Evolutionary conservation across 2,113 vertebrate species (phyloP).

Genomic region (Motacilla tschutschensis): DNA sequence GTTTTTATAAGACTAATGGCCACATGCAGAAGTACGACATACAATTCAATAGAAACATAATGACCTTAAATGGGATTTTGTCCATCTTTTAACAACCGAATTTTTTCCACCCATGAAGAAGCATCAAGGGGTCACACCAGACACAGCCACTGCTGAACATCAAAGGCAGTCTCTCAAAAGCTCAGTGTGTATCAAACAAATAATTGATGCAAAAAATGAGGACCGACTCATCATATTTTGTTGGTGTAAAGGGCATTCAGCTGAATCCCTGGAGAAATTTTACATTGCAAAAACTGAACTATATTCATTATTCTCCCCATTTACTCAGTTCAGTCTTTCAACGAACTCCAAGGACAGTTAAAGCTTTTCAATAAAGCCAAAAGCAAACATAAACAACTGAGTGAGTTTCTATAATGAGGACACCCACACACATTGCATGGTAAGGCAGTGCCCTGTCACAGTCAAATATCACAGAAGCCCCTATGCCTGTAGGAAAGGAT

Average conservation of each 20-base stretch:
- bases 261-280: neutral
- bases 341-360: neutral
- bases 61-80: constrained; percentile 3
- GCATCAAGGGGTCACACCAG: neutral
- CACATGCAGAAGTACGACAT: neutral
- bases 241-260: neutral
- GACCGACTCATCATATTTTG: neutral
- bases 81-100: neutral
- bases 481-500: neutral
- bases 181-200: neutral
- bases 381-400: neutral
- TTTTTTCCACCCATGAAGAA: neutral
- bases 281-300: neutral
- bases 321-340: neutral
- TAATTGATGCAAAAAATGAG: neutral
- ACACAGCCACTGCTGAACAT: neutral
- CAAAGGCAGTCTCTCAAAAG: constrained; percentile 6
- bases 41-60: neutral
- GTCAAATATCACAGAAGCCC: neutral
- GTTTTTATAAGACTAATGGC: neutral
- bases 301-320: neutral
- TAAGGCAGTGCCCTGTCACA: neutral
- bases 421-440: neutral
- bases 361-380: neutral
- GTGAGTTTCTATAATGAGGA: neutral